phyloP scores from a whole-genome alignment of 2,113 vertebrate genomes.

The Grus americana region DNA sequence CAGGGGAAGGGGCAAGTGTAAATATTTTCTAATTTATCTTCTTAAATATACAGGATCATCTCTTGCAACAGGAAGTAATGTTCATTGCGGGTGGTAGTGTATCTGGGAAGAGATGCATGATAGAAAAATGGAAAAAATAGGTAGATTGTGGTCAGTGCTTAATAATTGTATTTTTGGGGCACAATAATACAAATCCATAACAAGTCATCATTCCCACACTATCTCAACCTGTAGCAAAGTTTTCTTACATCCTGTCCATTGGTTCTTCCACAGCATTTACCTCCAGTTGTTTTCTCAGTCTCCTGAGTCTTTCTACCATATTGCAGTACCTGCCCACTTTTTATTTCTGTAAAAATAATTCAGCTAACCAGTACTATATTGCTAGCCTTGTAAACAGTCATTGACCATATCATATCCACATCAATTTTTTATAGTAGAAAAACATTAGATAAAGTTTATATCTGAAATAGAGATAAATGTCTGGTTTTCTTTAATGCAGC shows the following conservation, averaged over 20 bases:
- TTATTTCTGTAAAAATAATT: not conserved
- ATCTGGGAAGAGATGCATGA: not conserved
- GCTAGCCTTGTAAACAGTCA: not conserved
- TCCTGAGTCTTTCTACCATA: not conserved
- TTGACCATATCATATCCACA: not conserved
- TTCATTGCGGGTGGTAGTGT: not conserved
- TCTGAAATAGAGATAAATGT: not conserved
- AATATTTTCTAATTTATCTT: not conserved
- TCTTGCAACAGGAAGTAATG: not conserved
- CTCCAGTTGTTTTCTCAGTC: not conserved
- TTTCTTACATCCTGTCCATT: not conserved
- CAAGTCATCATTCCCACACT: accelerated
- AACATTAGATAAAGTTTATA: not conserved
- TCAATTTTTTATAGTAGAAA: not conserved
- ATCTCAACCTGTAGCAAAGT: not conserved
- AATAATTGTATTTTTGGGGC: not conserved
- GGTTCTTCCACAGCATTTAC: not conserved
- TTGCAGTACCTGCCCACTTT: not conserved
- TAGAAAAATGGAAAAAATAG: not conserved
- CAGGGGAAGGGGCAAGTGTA: not conserved
- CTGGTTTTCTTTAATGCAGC: not conserved
- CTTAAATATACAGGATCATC: not conserved
- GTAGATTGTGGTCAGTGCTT: not conserved
- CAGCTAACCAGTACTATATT: not conserved
- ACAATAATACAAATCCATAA: not conserved